A percentile compares a stretch with the other conserved stretches of the same genome.
Evolutionary conservation across 2,797 vertebrate species (phyloP).

Genomic region (Arctocebus calabarensis): DNA sequence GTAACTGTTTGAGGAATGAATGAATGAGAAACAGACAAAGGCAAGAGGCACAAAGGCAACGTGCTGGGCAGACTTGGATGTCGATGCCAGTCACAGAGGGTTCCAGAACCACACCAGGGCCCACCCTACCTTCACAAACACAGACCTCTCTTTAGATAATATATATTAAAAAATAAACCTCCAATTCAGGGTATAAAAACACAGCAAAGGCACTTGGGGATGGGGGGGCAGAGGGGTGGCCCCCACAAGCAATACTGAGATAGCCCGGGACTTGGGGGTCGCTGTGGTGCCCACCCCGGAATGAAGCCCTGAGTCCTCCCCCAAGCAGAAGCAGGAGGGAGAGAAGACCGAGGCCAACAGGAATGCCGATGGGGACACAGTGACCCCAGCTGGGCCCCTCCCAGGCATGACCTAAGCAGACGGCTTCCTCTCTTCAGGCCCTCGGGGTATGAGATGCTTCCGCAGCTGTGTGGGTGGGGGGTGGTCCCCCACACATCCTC

Average conservation of each 20-base stretch:
- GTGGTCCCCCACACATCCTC: background rate
- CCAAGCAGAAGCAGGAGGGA: conserved; percentile 58
- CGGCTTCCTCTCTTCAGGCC: background rate
- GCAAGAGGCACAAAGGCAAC: background rate
- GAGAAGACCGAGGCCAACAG: background rate
- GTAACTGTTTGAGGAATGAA: background rate
- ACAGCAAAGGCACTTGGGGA: conserved; percentile 81
- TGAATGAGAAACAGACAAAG: background rate
- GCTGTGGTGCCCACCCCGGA: background rate
- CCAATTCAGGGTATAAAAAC: conserved; percentile 79
- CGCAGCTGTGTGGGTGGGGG: background rate
- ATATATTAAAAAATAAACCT: conserved; percentile 86
- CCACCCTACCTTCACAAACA: background rate
- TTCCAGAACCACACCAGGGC: background rate
- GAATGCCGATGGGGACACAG: background rate
- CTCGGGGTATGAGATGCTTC: conserved; percentile 29
- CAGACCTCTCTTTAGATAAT: conserved; percentile 76
- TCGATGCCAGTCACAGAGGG: accelerated
- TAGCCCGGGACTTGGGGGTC: conserved; percentile 37
- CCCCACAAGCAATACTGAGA: conserved; percentile 74
- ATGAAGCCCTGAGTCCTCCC: conserved; percentile 78
- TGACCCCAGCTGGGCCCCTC: background rate
- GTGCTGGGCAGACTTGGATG: background rate
- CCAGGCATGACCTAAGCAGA: background rate
- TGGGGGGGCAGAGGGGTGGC: background rate